Conservation (phyloP, 2,797 vertebrate genomes). For the Orestias chungarensis region DNA sequence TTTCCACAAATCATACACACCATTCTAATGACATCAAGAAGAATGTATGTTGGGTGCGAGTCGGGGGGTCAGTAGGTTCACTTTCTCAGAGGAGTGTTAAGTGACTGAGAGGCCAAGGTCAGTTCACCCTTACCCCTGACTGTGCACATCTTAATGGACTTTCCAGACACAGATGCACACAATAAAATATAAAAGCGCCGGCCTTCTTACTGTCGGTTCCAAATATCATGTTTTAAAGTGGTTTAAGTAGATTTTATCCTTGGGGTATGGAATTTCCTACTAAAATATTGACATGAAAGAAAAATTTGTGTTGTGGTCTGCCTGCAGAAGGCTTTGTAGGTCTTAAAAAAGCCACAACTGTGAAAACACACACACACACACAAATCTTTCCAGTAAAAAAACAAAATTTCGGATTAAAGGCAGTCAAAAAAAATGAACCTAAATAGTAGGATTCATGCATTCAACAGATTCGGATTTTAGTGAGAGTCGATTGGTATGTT, state of each 20-base stretch:
- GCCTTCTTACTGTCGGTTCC: slow-evolving; percentile 35
- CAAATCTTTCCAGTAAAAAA: slow-evolving; percentile 41
- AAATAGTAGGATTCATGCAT: slow-evolving; percentile 5
- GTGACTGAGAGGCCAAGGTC: slow-evolving; percentile 70
- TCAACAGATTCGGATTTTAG: slow-evolving; percentile 13
- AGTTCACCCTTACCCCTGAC: slow-evolving; percentile 34
- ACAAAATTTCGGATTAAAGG: slow-evolving; percentile 26
- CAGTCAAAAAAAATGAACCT: slow-evolving; percentile 3
- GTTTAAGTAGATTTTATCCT: slow-evolving; percentile 47
- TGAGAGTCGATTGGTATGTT: slow-evolving; percentile 21
- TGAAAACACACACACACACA: slow-evolving; percentile 46
- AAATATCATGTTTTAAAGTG: slow-evolving; percentile 49
- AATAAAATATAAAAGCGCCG: slow-evolving; percentile 22
- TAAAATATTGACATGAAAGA: slow-evolving; percentile 53
- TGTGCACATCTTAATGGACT: slow-evolving; percentile 51
- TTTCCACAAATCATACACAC: slow-evolving; percentile 11
- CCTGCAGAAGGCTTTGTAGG: slow-evolving; percentile 53
- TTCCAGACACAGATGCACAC: slow-evolving; percentile 55
- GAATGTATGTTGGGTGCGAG: slow-evolving; percentile 35
- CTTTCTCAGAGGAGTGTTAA: slow-evolving; percentile 65
- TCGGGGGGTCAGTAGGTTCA: slow-evolving; percentile 51
- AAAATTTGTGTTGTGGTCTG: slow-evolving; percentile 54
- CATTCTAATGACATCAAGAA: background rate
- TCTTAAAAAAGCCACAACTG: slow-evolving; percentile 49
- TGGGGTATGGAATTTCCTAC: slow-evolving; percentile 55